Conservation (phyloP, 2,888 invertebrate species). For the Spisula solida region DNA sequence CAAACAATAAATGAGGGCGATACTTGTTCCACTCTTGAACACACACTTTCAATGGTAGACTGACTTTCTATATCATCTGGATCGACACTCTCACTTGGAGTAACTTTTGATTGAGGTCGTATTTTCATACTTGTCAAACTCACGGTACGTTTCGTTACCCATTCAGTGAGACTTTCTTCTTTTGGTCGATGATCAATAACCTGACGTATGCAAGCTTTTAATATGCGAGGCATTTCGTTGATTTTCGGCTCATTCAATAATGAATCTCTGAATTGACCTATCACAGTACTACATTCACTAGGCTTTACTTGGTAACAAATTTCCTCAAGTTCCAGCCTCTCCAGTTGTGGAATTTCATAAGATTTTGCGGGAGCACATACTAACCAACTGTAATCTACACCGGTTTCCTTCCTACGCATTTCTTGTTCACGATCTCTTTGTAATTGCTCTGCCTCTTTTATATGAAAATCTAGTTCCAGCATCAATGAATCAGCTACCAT, state of each 20-base stretch:
- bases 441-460: slow-evolving; percentile 79
- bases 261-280: slow-evolving; percentile 82
- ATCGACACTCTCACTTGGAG: slow-evolving; percentile 54
- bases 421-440: slow-evolving; percentile 77
- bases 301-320: slow-evolving; percentile 83
- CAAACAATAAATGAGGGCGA: slow-evolving; percentile 15
- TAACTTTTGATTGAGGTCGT: slow-evolving; percentile 73
- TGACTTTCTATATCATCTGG: slow-evolving; percentile 68
- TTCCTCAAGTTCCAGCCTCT: slow-evolving; percentile 85
- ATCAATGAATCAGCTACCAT: slow-evolving; percentile 81
- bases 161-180: slow-evolving; percentile 81
- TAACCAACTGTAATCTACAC: slow-evolving; percentile 86
- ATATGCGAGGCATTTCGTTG: slow-evolving; percentile 79
- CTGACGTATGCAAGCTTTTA: slow-evolving; percentile 81
- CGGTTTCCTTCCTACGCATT: slow-evolving; percentile 74
- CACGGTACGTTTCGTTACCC: slow-evolving; percentile 81
- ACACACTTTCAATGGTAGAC: slow-evolving; percentile 48
- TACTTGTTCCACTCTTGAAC: slow-evolving; percentile 43
- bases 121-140: slow-evolving; percentile 81
- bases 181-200: slow-evolving; percentile 83
- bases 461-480: slow-evolving; percentile 81
- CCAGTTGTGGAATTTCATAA: slow-evolving; percentile 85
- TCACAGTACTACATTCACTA: slow-evolving; percentile 83
- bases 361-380: slow-evolving; percentile 77
- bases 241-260: slow-evolving; percentile 78